Evolutionary conservation across 2,888 invertebrate species (phyloP).

Genomic region (Leucozona laternaria): DNA sequence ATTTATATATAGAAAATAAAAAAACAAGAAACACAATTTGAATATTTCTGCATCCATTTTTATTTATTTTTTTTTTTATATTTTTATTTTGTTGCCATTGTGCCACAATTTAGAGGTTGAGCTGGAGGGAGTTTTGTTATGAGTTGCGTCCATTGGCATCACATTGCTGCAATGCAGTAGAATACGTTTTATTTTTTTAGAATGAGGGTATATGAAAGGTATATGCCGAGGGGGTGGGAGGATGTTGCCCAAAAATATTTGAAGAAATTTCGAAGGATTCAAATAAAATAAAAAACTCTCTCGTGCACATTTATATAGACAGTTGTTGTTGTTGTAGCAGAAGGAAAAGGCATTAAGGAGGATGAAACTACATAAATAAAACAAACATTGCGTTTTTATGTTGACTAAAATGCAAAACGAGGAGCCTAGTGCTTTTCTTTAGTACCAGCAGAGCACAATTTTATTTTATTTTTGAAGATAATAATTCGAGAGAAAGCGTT

Average conservation of each 20-base stretch:
- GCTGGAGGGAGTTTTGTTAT: slow-evolving; percentile 51
- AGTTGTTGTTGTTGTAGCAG: background rate
- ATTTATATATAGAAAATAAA: slow-evolving; percentile 9
- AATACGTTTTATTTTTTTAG: slow-evolving; percentile 34
- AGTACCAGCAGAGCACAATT: background rate
- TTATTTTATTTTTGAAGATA: background rate
- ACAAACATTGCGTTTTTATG: slow-evolving; percentile 44
- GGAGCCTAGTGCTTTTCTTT: slow-evolving; percentile 29
- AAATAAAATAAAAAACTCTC: slow-evolving; percentile 50
- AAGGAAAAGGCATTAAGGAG: background rate
- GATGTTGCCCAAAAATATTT: slow-evolving; percentile 37
- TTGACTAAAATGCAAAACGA: slow-evolving; percentile 57
- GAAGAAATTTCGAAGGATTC: slow-evolving; percentile 56
- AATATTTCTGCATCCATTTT: slow-evolving; percentile 69
- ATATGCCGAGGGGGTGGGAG: background rate
- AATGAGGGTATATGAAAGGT: background rate
- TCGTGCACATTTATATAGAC: slow-evolving; percentile 7
- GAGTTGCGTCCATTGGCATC: slow-evolving; percentile 45
- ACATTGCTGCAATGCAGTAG: slow-evolving; percentile 71
- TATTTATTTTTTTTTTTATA: slow-evolving; percentile 27
- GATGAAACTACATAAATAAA: slow-evolving; percentile 59
- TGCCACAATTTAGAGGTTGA: slow-evolving; percentile 34
- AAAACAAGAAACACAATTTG: slow-evolving; percentile 48
- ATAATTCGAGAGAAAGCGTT: background rate
- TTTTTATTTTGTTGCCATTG: slow-evolving; percentile 23